Base-by-base conservation (phyloP, 2,797 vertebrate genomes). In the Poecilia picta region DNA sequence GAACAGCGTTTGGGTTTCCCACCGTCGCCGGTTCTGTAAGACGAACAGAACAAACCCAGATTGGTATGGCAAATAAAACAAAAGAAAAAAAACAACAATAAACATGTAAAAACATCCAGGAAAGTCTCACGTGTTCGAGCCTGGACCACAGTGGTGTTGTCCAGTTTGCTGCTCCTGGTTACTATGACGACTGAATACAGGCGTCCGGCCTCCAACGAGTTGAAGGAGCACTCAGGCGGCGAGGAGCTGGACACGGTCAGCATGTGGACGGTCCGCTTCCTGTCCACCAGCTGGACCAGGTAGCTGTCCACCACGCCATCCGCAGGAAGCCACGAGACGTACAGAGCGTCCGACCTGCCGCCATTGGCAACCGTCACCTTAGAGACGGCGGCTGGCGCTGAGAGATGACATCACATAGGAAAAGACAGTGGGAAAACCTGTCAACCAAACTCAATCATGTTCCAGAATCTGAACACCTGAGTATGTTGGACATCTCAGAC, bases 1-100 rank as follows among this genome's bases (percentile, higher is more conserved):
- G 98, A 89, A 97, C 97, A 20, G 97, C 96, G 2, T 95, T 97
- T n/a, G 97, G 96, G 74, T 97, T 97, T 78, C 97, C 96, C 25
- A 98, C 98, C 0, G 95, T 93, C 7, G 97, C 96, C 31, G 98
- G 98, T 83, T 97, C 98, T 99, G 74, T 0, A 71, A 68, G 31
- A 84, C 4, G 31, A 11, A 77, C 12, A 2, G 20, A 64, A 6
- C 1, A 41, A 12, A 39, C 7, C 36, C 41, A 73, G 3, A 49
- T 5, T 33, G 41, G 46, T 59, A 45, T 1, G 18, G 8, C 3
- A 25, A 23, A 59, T 31, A 16, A 62, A 51, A 62, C 39, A 8
- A 6, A 10, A 39, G 2, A 3, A 39, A 64, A 39, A 23, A 68
- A 39, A 36, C 8, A 66, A 31, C 53, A 36, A 57, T 15, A 23